These are phyloP conservation scores for Mactromeris polynyma DNA, from an alignment of 2,888 invertebrate species.

Conservation along the genomic window DNA sequence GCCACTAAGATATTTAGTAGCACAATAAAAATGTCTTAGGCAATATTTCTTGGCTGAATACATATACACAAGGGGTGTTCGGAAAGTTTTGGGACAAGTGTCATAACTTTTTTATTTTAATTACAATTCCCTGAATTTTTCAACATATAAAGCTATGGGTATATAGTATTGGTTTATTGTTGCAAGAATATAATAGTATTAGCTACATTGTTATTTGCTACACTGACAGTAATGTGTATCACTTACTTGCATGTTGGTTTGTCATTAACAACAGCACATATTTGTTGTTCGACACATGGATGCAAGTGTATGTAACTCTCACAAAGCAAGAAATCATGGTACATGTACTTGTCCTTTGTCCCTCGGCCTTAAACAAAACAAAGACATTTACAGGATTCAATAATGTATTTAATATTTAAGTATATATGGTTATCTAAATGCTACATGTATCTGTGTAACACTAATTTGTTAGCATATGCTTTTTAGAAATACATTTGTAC, in stretches of 20 bases:
- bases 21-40: too few relatives aligned
- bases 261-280: background rate
- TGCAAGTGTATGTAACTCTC: background rate
- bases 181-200: too few relatives aligned
- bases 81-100: too few relatives aligned
- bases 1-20: too few relatives aligned
- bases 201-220: background rate
- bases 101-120: background rate
- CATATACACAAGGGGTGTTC: background rate
- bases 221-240: background rate
- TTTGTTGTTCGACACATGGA: background rate
- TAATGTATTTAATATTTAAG: too few relatives aligned
- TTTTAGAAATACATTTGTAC: too few relatives aligned
- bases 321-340: background rate
- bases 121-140: background rate
- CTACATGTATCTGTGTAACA: too few relatives aligned
- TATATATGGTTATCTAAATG: too few relatives aligned
- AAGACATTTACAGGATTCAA: too few relatives aligned
- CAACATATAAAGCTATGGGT: too few relatives aligned
- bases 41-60: background rate
- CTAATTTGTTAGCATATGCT: too few relatives aligned
- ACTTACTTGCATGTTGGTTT: conserved; percentile 20
- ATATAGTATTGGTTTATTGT: too few relatives aligned
- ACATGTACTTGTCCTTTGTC: background rate
- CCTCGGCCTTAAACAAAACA: background rate